phyloP scores from a whole-genome alignment of 2,888 invertebrate genomes.

The Netelia virgata region DNA sequence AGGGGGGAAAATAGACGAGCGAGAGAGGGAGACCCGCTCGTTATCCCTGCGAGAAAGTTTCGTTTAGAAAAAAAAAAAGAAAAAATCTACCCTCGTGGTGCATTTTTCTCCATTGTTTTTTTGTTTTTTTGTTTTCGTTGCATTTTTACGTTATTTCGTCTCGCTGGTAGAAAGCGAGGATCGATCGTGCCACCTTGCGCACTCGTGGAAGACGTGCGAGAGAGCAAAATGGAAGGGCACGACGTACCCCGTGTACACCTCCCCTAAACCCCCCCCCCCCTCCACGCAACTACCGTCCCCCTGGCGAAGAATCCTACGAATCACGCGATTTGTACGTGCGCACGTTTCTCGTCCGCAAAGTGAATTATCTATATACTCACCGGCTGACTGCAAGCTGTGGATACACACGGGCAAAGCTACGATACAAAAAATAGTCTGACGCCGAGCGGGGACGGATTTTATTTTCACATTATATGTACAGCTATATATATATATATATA shows the following conservation, averaged over 20 bases:
- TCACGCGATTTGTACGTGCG: constrained; percentile 65
- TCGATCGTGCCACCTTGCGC: constrained; percentile 63
- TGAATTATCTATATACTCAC: constrained; percentile 64
- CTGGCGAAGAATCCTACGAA: constrained; percentile 37
- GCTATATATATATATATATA: not conserved
- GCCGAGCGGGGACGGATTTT: not conserved
- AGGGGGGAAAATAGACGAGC: constrained; percentile 28
- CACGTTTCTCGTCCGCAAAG: constrained; percentile 66
- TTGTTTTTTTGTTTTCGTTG: constrained; percentile 30
- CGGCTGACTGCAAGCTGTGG: constrained; percentile 56
- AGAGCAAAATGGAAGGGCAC: constrained; percentile 48
- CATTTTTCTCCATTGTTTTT: constrained; percentile 24
- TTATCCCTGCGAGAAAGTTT: constrained; percentile 41
- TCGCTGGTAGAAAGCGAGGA: constrained; percentile 31
- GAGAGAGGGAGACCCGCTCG: constrained; percentile 55
- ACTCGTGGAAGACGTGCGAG: constrained; percentile 36
- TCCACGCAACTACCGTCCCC: not conserved
- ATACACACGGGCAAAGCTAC: constrained; percentile 30
- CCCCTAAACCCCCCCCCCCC: constrained; percentile 11
- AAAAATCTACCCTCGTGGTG: constrained; percentile 47
- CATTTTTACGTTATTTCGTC: constrained; percentile 33
- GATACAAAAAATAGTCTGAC: constrained; percentile 44
- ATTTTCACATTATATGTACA: constrained; percentile 28
- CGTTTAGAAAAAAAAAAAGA: constrained; percentile 33
- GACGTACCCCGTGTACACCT: constrained; percentile 30